Percentiles rank a stretch among this genome's conserved stretches.
Evolutionary conservation across 2,888 invertebrate species (phyloP).

Genomic region (Rotaria macrura): DNA sequence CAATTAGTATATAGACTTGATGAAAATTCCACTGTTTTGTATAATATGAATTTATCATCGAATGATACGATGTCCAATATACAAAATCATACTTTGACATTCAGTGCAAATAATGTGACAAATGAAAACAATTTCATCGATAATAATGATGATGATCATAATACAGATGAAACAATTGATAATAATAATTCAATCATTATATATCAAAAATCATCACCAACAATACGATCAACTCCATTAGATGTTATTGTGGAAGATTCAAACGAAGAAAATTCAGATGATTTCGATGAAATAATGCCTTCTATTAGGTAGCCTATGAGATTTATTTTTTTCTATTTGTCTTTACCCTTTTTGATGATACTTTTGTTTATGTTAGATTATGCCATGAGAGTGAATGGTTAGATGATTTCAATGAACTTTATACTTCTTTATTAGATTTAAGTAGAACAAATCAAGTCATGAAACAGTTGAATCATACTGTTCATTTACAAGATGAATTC

Average conservation of each 20-base stretch:
- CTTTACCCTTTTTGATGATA: too few species aligned
- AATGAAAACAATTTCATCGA: neutral
- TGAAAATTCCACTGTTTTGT: neutral
- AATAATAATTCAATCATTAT: neutral
- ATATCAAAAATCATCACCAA: neutral
- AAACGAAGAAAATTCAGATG: neutral
- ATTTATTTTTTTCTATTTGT: neutral
- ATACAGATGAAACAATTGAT: neutral
- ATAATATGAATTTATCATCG: neutral
- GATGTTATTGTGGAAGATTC: constrained; percentile 15
- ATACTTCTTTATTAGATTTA: neutral
- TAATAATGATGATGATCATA: neutral
- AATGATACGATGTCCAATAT: neutral
- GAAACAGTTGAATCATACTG: neutral
- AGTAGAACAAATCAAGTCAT: neutral
- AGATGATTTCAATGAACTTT: neutral
- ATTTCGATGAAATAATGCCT: neutral
- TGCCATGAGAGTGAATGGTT: neutral
- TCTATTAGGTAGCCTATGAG: neutral
- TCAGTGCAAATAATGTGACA: neutral
- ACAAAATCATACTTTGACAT: neutral
- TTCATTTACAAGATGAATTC: neutral
- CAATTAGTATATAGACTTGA: neutral
- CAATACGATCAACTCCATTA: neutral
- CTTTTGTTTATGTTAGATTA: neutral